Conservation (phyloP, 2,888 invertebrate species). For the Lacanobia oleracea region DNA sequence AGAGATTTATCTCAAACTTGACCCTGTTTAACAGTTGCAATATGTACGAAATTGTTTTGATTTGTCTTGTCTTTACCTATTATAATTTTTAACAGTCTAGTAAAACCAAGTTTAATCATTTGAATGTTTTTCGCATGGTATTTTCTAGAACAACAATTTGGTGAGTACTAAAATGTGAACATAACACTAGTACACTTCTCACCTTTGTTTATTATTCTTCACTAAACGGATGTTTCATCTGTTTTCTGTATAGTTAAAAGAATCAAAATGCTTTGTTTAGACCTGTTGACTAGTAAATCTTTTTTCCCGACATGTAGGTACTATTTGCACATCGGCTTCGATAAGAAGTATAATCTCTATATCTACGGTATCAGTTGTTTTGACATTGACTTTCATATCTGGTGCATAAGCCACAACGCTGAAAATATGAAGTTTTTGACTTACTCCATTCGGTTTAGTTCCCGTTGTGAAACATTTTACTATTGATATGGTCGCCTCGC, state of each 20-base stretch:
- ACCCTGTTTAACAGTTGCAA: not conserved
- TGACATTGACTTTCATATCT: conserved; percentile 15
- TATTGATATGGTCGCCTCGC: conserved; percentile 68
- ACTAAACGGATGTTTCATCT: conserved; percentile 53
- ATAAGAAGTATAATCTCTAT: conserved; percentile 12
- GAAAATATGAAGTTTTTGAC: conserved; percentile 30
- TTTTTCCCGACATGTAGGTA: not conserved
- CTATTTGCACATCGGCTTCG: not conserved
- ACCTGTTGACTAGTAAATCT: conserved; percentile 27
- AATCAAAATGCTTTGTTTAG: conserved; percentile 33
- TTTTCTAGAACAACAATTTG: not conserved
- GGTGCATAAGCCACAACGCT: not conserved
- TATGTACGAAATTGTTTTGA: conserved; percentile 1
- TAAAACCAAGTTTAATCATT: not conserved
- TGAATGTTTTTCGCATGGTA: not conserved
- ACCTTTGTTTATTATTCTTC: conserved; percentile 58
- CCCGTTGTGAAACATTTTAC: conserved; percentile 71
- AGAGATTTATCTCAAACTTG: conserved; percentile 31
- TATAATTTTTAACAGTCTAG: not conserved
- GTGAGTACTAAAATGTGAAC: conserved; percentile 1
- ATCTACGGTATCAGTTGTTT: conserved; percentile 7
- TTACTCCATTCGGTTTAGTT: conserved; percentile 32
- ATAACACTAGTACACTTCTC: conserved; percentile 7
- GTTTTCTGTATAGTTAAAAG: conserved; percentile 37
- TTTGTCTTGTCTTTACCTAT: not conserved